Base-by-base conservation (phyloP, 2,888 invertebrate species). In the Branchipolynoe longqiensis region DNA sequence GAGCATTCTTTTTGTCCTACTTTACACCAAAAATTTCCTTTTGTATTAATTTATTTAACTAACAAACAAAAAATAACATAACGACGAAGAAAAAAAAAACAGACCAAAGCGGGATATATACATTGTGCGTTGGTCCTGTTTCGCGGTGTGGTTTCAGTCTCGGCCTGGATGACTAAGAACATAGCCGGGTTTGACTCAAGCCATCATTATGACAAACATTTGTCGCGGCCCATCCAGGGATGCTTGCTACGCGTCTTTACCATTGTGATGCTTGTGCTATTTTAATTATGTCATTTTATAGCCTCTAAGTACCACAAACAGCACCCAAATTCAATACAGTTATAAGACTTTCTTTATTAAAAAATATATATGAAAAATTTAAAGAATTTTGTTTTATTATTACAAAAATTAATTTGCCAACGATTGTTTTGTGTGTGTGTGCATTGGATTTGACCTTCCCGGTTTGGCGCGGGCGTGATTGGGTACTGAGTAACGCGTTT, bases 361-460 rank as follows among this genome's bases (percentile, higher is more conserved):
- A n/a, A n/a, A n/a, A n/a, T n/a, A n/a, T n/a, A n/a, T n/a, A n/a
- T n/a, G n/a, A n/a, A n/a, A n/a, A n/a, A n/a, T n/a, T n/a, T n/a
- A n/a, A n/a, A n/a, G n/a, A n/a, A n/a, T n/a, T n/a, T n/a, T n/a
- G n/a, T n/a, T n/a, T n/a, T n/a, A n/a, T n/a, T n/a, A n/a, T n/a
- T n/a, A n/a, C n/a, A n/a, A n/a, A n/a, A n/a, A n/a, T n/a, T n/a
- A n/a, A n/a, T n/a, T n/a, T n/a, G n/a, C n/a, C n/a, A n/a, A n/a
- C n/a, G n/a, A n/a, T n/a, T n/a, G n/a, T n/a, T n/a, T n/a, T n/a
- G n/a, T n/a, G n/a, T n/a, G n/a, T n/a, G n/a, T n/a, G n/a, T n/a
- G n/a, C n/a, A n/a, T n/a, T n/a, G n/a, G 69, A 69, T 69, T 69
- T 69, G 69, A 69, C 69, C 69, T 69, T 69, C 69, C 69, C 69